Evolutionary conservation across 2,113 vertebrate species (phyloP), one percentile per base, ranked within the genome.

Genomic region (Datnioides undecimradiatus): DNA sequence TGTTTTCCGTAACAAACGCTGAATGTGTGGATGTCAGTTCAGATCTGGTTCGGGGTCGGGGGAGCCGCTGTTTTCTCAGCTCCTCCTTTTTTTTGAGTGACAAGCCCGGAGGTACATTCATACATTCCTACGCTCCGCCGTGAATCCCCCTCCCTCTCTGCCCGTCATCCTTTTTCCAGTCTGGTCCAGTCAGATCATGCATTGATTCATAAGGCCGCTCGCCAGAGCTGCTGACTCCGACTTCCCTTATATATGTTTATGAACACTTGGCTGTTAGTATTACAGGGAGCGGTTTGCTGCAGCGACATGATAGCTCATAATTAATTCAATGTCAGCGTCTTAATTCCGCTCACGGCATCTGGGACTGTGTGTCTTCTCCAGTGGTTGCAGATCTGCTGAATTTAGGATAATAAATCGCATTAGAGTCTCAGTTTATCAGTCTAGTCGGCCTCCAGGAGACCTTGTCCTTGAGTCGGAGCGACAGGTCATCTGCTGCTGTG

Each of bases 131-230:
- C 60, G 13, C 57, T 57, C 1, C 59, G 45, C 59, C 11, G 16
- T 36, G 67, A 77, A 55, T 62, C 16, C 33, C 73, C 46, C 1
- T n/a, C 73, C 46, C 1, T n/a, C 43, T 51, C 33, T 40, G 33
- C 64, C 77, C 46, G 41, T 78, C 76, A 27, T 77, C 40, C n/a
- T 63, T 27, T 70, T 74, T 49, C 65, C 68, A 52, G 31, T 41
- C 27, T 29, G 45, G 29, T 48, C 33, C 41, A n/a, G 48, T 64
- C 57, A 36, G 14, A 70, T 82, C 79, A 79, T 51, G 59, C 76
- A 82, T 84, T 65, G 69, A 87, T 79, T 87, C 79, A 75, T 77
- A 16, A 46, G 64, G 48, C 31, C 12, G n/a, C 54, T 33, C 11
- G n/a, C 6, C 4, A 71, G 82, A 66, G 62, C 74, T 68, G 70